Evolutionary conservation across 2,888 invertebrate species (phyloP), one percentile per base, ranked within the genome.

Genomic region (Mesoligia furuncula): DNA sequence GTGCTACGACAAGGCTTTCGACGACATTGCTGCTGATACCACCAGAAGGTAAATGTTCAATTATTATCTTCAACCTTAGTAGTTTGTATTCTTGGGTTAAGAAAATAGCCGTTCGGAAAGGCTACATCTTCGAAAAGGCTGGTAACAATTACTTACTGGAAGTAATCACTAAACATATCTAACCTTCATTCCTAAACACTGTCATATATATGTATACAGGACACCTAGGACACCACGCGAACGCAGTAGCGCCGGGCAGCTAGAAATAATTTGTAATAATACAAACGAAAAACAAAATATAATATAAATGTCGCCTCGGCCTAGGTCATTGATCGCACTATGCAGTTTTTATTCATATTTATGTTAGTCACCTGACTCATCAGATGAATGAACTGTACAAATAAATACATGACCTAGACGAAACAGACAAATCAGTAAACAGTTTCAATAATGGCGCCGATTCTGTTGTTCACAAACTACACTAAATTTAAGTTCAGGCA

Each of bases 21-120:
- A 96, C 69, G 93, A 94, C 0, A 96, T 96, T 24, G 94, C 95
- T 3, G 90, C 92, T 59, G 96, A 96, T 67, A 88, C 92, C 7
- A 95, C 95, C 0, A 89, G 94, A 75, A 93, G 96, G 96, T 96
- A 61, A 61, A 61, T 31, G 0, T 61, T 61, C 7, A 31, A 61
- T 17, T 57, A 57, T 57, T 57, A 57, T 57, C n/a, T 57, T 5
- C n/a, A 27, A 57, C 3, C 11, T 61, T 2, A 17, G 27, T 61
- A 27, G 27, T 59, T 59, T 59, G 11, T 57, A 57, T 6, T 5
- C 6, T 57, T 59, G 15, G 6, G 5, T 27, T 27, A n/a, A 5
- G n/a, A 59, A 59, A 27, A 27, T 59, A 59, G 7, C 27, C 27
- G 27, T 7, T 27, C 2, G 2, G 27, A 27, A 27, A 59, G 27